A percentile compares a stretch with the other conserved stretches of the same genome.
These are phyloP conservation scores for Nysson spinosus DNA, from an alignment of 2,888 invertebrate genomes.

Conservation along the genomic window DNA sequence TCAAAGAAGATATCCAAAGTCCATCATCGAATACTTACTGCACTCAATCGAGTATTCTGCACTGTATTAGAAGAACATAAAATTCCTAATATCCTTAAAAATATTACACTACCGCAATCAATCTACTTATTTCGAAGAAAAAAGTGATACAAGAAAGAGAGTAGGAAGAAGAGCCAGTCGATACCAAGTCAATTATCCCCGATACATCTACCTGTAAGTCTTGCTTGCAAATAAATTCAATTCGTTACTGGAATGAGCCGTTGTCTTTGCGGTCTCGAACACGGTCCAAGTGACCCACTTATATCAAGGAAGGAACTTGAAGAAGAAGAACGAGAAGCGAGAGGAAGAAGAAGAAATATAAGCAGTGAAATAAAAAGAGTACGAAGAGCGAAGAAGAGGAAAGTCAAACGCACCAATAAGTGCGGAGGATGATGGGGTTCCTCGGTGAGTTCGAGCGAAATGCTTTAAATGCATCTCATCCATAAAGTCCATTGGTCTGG, in stretches of 20 bases:
- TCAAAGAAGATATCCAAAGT: no score
- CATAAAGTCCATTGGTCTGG: constrained; percentile 35
- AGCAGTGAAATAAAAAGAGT: no score
- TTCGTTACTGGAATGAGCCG: constrained; percentile 49
- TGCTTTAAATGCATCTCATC: constrained; percentile 31
- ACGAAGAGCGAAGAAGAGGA: constrained; percentile 11
- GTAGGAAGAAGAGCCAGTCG: constrained; percentile 4
- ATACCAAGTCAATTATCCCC: constrained; percentile 38
- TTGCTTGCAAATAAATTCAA: constrained; percentile 53
- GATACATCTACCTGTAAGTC: constrained; percentile 10
- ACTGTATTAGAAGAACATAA: no score
- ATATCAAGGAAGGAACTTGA: constrained; percentile 8
- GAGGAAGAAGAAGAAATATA: not conserved
- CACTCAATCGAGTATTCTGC: no score
- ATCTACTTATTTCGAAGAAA: not conserved
- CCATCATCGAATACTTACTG: no score
- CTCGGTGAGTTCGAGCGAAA: constrained; percentile 12
- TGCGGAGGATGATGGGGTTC: no score
- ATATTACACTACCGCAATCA: no score
- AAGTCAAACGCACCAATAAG: not conserved
- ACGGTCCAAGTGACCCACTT: constrained; percentile 62
- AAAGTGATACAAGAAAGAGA: not conserved
- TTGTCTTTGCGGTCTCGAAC: constrained; percentile 47
- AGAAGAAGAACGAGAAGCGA: not conserved
- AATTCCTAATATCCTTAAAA: no score